Conservation (phyloP, 2,888 invertebrate species). For the Acronicta alni region DNA sequence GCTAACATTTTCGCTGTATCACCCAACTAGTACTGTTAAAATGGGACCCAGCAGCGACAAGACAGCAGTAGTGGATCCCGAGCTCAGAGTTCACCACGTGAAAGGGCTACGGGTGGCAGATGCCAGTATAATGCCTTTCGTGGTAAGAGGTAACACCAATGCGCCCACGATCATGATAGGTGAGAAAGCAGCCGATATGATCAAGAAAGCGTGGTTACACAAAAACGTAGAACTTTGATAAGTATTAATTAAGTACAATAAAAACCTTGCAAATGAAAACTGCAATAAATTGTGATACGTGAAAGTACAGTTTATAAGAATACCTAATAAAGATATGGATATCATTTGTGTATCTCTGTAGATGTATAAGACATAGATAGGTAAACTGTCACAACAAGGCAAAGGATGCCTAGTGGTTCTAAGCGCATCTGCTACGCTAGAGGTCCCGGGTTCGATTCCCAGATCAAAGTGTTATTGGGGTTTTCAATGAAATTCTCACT, state of each 20-base stretch:
- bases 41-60: slow-evolving; percentile 88
- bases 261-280: slow-evolving; percentile 7
- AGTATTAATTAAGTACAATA: slow-evolving; percentile 15
- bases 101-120: slow-evolving; percentile 90
- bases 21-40: slow-evolving; percentile 91
- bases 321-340: not conserved
- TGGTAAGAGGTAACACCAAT: slow-evolving; percentile 90
- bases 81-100: slow-evolving; percentile 87
- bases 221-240: slow-evolving; percentile 69
- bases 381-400: too few species aligned
- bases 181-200: slow-evolving; percentile 91
- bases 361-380: not conserved
- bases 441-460: too few species aligned
- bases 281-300: slow-evolving; percentile 38
- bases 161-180: slow-evolving; percentile 91
- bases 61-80: slow-evolving; percentile 88
- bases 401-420: too few species aligned
- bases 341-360: not conserved
- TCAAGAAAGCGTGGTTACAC: slow-evolving; percentile 87
- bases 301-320: not conserved
- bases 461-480: too few species aligned
- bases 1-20: slow-evolving; percentile 89
- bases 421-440: too few species aligned
- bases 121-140: slow-evolving; percentile 91
- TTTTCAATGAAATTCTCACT: too few species aligned